A percentile compares a stretch with the other conserved stretches of the same genome.
Conservation (phyloP, 2,888 invertebrate species). For the Clepsis dumicolana region DNA sequence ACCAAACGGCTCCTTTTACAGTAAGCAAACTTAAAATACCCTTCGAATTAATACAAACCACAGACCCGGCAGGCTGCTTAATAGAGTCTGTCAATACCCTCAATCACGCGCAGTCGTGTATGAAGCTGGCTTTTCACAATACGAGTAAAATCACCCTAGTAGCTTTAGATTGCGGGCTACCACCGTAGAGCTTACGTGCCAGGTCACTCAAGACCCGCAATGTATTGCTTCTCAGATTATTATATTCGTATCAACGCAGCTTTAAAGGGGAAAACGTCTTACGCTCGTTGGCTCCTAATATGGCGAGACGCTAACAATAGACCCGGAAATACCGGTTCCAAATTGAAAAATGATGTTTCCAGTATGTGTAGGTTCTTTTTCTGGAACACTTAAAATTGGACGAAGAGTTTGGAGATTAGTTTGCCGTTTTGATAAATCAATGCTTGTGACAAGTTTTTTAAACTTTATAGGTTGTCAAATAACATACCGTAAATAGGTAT, state of each 20-base stretch:
- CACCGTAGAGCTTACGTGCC: too few species aligned
- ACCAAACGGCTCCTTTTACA: background rate
- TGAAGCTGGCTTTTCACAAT: too few species aligned
- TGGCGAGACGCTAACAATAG: conserved; percentile 5
- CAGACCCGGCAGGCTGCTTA: background rate
- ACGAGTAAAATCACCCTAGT: too few species aligned
- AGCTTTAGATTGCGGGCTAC: too few species aligned
- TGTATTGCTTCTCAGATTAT: too few species aligned
- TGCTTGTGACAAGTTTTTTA: too few species aligned
- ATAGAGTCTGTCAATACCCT: conserved; percentile 18
- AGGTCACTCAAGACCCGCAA: too few species aligned
- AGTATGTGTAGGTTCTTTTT: background rate
- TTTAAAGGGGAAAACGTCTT: conserved; percentile 10
- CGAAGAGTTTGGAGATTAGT: too few species aligned
- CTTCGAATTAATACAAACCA: background rate
- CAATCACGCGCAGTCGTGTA: background rate
- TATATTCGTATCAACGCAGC: too few species aligned
- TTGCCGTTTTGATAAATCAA: too few species aligned
- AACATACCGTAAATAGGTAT: too few species aligned
- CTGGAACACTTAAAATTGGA: background rate
- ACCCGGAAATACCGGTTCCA: background rate
- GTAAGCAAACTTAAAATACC: background rate
- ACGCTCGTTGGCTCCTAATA: conserved; percentile 21
- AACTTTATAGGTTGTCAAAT: too few species aligned
- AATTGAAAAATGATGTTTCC: conserved; percentile 10